Evolutionary conservation across 2,888 invertebrate species (phyloP).

Genomic region (Tetramorium bicarinatum): DNA sequence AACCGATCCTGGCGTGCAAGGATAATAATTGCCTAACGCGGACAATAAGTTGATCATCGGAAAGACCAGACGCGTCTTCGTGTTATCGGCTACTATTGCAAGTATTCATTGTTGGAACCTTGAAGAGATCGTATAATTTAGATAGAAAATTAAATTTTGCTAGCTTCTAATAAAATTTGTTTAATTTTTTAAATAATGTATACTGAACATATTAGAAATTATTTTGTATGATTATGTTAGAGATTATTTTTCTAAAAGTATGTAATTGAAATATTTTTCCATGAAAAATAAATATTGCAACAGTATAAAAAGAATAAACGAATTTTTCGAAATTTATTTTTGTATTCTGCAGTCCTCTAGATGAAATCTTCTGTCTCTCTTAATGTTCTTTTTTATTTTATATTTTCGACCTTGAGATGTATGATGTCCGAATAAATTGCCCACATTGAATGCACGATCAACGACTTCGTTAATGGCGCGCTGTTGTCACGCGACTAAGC

Average conservation of each 20-base stretch:
- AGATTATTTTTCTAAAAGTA: neutral
- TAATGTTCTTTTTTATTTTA: neutral
- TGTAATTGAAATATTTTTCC: neutral
- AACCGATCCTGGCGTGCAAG: conserved; percentile 33
- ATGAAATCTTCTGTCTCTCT: neutral
- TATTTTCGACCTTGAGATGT: neutral
- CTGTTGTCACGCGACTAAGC: conserved; percentile 48
- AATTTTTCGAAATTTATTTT: neutral
- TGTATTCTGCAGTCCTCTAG: neutral
- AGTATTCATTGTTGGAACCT: neutral
- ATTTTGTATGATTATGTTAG: neutral
- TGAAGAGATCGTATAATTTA: neutral
- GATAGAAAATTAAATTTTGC: neutral
- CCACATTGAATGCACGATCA: conserved; percentile 14
- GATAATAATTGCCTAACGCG: conserved; percentile 48
- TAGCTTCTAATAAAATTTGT: neutral
- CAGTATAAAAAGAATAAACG: neutral
- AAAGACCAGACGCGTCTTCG: conserved; percentile 5
- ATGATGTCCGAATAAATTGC: neutral
- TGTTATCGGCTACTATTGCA: conserved; percentile 23
- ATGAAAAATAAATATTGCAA: neutral
- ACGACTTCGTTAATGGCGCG: conserved; percentile 56
- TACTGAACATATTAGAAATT: neutral
- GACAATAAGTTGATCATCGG: conserved; percentile 50
- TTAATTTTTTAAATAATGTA: neutral